These are phyloP conservation scores for Hipposideros armiger DNA, from an alignment of 2,113 vertebrate genomes.

Conservation along the genomic window DNA sequence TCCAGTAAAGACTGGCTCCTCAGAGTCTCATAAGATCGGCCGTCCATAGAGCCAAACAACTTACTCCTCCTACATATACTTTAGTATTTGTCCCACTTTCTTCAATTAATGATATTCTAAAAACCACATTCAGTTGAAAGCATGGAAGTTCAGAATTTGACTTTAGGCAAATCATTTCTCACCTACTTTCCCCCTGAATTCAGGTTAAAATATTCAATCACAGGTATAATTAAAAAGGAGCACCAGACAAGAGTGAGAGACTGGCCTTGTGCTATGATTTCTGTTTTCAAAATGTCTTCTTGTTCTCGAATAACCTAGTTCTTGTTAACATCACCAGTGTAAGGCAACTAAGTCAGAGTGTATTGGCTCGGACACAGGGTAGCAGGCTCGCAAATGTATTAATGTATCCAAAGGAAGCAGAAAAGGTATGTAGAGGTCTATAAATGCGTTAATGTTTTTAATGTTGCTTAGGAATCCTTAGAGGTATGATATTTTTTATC, in stretches of 20 bases:
- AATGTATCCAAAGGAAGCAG: not conserved
- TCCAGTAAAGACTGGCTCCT: not conserved
- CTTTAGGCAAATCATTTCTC: constrained; percentile 47
- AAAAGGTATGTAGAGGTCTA: not conserved
- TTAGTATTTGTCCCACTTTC: constrained; percentile 21
- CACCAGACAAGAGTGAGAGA: not conserved
- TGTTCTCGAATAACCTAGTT: not conserved
- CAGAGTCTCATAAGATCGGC: not conserved
- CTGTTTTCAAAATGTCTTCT: not conserved
- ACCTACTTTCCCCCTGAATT: constrained; percentile 65
- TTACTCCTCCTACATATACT: not conserved
- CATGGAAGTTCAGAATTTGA: not conserved
- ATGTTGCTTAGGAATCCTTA: constrained; percentile 5
- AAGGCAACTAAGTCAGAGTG: not conserved
- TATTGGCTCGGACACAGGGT: not conserved
- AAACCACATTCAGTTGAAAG: not conserved
- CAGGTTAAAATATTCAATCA: constrained; percentile 53
- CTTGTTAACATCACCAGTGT: not conserved
- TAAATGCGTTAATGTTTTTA: not conserved
- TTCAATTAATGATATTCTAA: constrained; percentile 27
- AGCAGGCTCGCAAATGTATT: not conserved
- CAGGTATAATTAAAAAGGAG: constrained; percentile 17
- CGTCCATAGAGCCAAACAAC: not conserved
- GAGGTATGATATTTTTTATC: not conserved
- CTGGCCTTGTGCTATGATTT: not conserved